These are phyloP conservation scores for Drosophila virilis DNA, from an alignment of 1,140 invertebrate genomes.

Conservation along the genomic window DNA sequence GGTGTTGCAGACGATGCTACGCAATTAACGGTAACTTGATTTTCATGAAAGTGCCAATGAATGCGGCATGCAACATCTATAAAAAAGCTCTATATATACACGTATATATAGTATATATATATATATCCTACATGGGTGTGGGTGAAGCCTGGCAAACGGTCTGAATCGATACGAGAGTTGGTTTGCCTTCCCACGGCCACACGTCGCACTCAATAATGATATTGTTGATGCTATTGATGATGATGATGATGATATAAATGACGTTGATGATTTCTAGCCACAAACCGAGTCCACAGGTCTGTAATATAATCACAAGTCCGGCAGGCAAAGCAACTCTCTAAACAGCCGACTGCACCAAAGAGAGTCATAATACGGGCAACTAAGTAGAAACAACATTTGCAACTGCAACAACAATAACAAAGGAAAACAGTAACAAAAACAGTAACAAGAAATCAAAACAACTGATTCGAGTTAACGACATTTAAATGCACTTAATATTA, in stretches of 20 bases:
- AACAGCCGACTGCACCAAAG: slow-evolving; percentile 63
- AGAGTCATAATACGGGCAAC: slow-evolving; percentile 62
- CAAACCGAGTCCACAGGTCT: slow-evolving; percentile 23
- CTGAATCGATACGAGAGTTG: slow-evolving; percentile 45
- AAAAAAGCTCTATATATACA: slow-evolving; percentile 12
- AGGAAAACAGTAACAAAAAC: slow-evolving; percentile 9
- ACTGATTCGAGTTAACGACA: slow-evolving; percentile 15
- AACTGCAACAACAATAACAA: slow-evolving; percentile 48
- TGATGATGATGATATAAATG: slow-evolving; percentile 5
- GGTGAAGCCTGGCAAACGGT: slow-evolving; percentile 44
- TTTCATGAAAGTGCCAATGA: slow-evolving; percentile 66
- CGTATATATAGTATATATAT: slow-evolving; percentile 7
- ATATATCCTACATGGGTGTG: slow-evolving; percentile 26
- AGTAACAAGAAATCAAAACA: slow-evolving; percentile 61
- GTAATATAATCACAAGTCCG: slow-evolving; percentile 55
- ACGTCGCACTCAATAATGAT: slow-evolving; percentile 16
- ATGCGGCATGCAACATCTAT: slow-evolving; percentile 27
- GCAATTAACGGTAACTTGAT: slow-evolving; percentile 77
- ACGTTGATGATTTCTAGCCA: slow-evolving; percentile 40
- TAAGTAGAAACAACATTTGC: slow-evolving; percentile 58
- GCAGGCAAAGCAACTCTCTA: slow-evolving; percentile 70
- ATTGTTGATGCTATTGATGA: slow-evolving; percentile 27
- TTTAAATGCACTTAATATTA: slow-evolving; percentile 36
- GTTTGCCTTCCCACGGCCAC: slow-evolving; percentile 67
- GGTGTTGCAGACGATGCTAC: slow-evolving; percentile 30